Base-by-base conservation (phyloP, 2,113 vertebrate genomes). In the Embiotoca jacksoni region DNA sequence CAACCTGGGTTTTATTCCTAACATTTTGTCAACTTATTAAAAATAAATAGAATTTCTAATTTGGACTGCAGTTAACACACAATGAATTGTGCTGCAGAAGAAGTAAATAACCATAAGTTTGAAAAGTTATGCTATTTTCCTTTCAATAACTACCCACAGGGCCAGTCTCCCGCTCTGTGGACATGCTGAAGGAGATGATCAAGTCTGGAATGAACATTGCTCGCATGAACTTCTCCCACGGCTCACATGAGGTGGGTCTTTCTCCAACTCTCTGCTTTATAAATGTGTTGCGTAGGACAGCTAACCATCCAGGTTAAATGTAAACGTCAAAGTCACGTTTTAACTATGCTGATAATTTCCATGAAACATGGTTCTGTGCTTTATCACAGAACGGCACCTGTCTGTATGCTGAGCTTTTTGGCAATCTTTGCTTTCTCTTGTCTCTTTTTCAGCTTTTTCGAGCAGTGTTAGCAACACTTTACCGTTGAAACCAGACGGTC, bases 131-230 rank as follows among this genome's bases (percentile, higher is more conserved):
- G 4, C 7, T 3, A 1, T 60, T 41, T 33, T 36, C 3, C 10
- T 37, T 30, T 57, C 35, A 6, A 72, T 64, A 35, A 31, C 62
- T 58, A 5, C 15, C 5, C 72, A 5, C 89, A 99, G 98, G 98
- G 5, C 98, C 98, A 1, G 98, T 95, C 65, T 99, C 98, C 67
- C 95, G 97, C 16, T 95, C 97, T 0, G 96, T 99, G 81, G 97
- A 97, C 0, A 98, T 75, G 1, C 91, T 99, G 89, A 96, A 97
- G 89, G 97, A 99, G 93, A 99, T 99, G 98, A 99, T 99, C 89
- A 99, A 98, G 90, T 96, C 98, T 91, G 98, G 98, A 83, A 99
- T 99, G 98, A 99, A 99, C 37, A 96, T 99, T 72, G 98, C 98
- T 60, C 97, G 97, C 41, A 64, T 99, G 91, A 99, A 99, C 96